Percentiles rank a stretch among this genome's conserved stretches.
phyloP scores from a whole-genome alignment of 2,113 vertebrate genomes.

The Rana temporaria region DNA sequence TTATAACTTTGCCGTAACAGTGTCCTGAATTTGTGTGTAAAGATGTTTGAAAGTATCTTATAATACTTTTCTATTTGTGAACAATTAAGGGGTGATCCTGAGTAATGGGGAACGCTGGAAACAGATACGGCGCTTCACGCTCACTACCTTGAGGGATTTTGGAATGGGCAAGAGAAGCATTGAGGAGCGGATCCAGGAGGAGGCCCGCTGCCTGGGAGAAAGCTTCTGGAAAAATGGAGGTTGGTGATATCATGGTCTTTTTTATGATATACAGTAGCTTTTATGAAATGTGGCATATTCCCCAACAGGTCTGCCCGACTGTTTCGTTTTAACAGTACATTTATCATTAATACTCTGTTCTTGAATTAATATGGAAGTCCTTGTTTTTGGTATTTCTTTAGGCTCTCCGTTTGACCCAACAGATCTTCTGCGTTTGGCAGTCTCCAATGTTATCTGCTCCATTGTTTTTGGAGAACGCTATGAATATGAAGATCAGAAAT shows the following conservation, averaged over 20 bases:
- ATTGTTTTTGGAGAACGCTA: slow-evolving; percentile 70
- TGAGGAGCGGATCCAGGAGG: slow-evolving; percentile 77
- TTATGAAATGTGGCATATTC: too few relatives aligned
- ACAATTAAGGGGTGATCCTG: not conserved
- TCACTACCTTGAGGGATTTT: slow-evolving; percentile 66
- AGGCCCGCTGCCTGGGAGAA: slow-evolving; percentile 68
- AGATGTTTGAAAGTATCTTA: slow-evolving; percentile 53
- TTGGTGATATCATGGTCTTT: slow-evolving; percentile 41
- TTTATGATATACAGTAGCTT: too few relatives aligned
- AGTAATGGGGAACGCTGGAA: slow-evolving; percentile 61
- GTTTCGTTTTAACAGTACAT: too few relatives aligned
- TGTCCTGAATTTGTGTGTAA: not conserved
- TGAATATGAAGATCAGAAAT: slow-evolving; percentile 67
- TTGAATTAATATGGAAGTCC: not conserved
- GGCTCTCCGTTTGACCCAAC: slow-evolving; percentile 73
- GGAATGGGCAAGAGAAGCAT: slow-evolving; percentile 76
- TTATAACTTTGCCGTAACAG: slow-evolving; percentile 58
- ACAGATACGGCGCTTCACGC: slow-evolving; percentile 57
- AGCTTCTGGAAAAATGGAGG: slow-evolving; percentile 71
- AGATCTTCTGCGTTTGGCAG: slow-evolving; percentile 63
- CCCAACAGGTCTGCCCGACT: too few relatives aligned
- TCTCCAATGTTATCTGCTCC: slow-evolving; percentile 80
- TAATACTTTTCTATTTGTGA: not conserved
- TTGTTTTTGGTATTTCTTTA: slow-evolving; percentile 56
- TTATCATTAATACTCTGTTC: too few relatives aligned